phyloP scores from a whole-genome alignment of 2,888 invertebrate species.

The Apantesis nais region DNA sequence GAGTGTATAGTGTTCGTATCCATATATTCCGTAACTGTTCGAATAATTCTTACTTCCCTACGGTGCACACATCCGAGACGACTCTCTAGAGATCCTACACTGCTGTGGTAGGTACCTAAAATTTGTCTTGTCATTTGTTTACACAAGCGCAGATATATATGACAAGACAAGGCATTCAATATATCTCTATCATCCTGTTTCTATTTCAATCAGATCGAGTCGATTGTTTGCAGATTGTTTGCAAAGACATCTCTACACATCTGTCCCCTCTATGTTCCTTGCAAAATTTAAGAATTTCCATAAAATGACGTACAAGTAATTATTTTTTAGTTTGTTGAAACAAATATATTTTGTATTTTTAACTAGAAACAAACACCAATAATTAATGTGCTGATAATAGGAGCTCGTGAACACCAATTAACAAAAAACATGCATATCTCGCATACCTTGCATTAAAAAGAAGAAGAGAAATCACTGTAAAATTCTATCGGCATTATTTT shows the following conservation, averaged over 20 bases:
- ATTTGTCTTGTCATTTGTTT: constrained; percentile 45
- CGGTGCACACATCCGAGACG: constrained; percentile 36
- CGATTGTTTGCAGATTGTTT: background rate
- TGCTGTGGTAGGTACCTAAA: constrained; percentile 38
- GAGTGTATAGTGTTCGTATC: constrained; percentile 28
- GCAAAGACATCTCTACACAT: background rate
- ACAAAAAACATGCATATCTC: too few species aligned
- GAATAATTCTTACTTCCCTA: constrained; percentile 37
- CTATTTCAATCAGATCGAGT: background rate
- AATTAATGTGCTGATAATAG: too few species aligned
- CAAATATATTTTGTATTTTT: too few species aligned
- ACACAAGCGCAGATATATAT: constrained; percentile 12
- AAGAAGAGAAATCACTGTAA: too few species aligned
- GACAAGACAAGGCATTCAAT: background rate
- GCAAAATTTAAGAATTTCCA: too few species aligned
- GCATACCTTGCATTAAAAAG: too few species aligned
- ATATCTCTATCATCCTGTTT: background rate
- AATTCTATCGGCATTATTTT: background rate
- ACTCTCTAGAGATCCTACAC: constrained; percentile 49
- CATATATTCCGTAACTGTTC: constrained; percentile 38
- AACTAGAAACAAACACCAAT: too few species aligned
- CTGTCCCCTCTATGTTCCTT: too few species aligned
- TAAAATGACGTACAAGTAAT: too few species aligned
- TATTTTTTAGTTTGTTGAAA: too few species aligned
- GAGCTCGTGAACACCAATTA: too few species aligned